Evolutionary conservation across 1,140 invertebrate species (phyloP), one percentile per base, ranked within the genome.

Genomic region (Akabosia matsudoensis): DNA sequence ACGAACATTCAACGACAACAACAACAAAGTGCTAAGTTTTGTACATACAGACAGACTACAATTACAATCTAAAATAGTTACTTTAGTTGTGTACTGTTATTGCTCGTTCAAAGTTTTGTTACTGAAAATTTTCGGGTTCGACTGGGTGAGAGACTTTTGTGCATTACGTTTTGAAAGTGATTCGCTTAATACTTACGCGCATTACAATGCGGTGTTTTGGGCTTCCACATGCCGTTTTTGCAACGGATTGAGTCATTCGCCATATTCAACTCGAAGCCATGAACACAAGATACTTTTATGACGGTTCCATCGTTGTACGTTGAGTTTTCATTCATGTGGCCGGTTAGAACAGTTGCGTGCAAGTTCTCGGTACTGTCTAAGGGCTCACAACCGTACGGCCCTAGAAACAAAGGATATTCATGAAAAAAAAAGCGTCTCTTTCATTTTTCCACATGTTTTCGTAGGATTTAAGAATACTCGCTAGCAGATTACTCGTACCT

Each of bases 171-270:
- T 45, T 45, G 37, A 45, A 45, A 45, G 7, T 18, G 37, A 45
- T 7, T 45, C 18, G 18, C 7, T 45, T 45, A 45, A 45, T 10
- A 88, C 90, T 89, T 86, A 93, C 92, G 84, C 78, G 92, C 90
- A 82, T 89, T 85, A 83, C 93, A 95, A 80, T 88, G 88, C 0
- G 93, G 93, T 79, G 90, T 91, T 74, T 88, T 88, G 0, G 93
- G 93, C 82, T 91, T 92, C 93, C 93, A 95, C 79, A 88, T 87
- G 0, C 93, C 92, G 67, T 90, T 84, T 0, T 91, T 89, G 83
- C 93, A 94, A 81, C 90, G 90, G 0, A 90, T 91, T 0, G 93
- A 93, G 24, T 88, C 86, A 82, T 94, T 94, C 1, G 89, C 89
- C 45, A 93, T 86, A 82, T 92, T 93, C 0, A 92, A 84, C 7